phyloP scores from a whole-genome alignment of 2,797 vertebrate species.

The Falco rusticolus region DNA sequence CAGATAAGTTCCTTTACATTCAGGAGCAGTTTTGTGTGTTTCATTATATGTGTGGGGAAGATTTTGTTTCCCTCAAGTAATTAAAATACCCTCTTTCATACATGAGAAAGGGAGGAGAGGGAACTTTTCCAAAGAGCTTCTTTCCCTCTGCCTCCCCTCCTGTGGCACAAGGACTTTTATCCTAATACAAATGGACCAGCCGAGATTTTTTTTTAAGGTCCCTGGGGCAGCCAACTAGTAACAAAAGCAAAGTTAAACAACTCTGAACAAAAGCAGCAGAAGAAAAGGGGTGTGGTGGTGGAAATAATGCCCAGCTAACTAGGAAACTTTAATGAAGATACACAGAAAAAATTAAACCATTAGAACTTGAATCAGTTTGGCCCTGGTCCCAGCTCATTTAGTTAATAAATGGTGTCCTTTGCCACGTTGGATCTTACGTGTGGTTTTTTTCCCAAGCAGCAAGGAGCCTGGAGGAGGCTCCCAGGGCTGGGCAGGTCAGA shows the following conservation, averaged over 20 bases:
- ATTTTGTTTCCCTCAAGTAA: not conserved
- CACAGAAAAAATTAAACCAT: slow-evolving; percentile 61
- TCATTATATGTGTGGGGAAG: rapidly evolving
- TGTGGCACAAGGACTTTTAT: not conserved
- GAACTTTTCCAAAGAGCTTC: not conserved
- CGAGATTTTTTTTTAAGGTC: not conserved
- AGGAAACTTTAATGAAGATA: slow-evolving; percentile 50
- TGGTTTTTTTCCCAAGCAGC: not conserved
- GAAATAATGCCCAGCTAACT: slow-evolving; percentile 5
- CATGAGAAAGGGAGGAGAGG: not conserved
- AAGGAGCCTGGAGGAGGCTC: not conserved
- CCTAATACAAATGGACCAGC: not conserved
- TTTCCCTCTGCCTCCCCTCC: not conserved
- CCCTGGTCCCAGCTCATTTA: not conserved
- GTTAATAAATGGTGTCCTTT: not conserved
- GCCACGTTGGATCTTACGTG: rapidly evolving
- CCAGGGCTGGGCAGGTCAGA: not conserved
- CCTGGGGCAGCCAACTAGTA: not conserved
- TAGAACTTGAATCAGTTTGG: slow-evolving; percentile 20
- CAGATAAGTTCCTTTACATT: not conserved
- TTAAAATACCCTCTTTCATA: not conserved
- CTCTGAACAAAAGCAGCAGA: slow-evolving; percentile 31
- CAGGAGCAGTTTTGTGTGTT: not conserved
- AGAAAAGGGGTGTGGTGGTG: slow-evolving; percentile 12
- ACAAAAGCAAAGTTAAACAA: slow-evolving; percentile 42